Evolutionary conservation across 2,797 vertebrate genomes (phyloP), one percentile per base, ranked within the genome.

Genomic region (Lagodon rhomboides): DNA sequence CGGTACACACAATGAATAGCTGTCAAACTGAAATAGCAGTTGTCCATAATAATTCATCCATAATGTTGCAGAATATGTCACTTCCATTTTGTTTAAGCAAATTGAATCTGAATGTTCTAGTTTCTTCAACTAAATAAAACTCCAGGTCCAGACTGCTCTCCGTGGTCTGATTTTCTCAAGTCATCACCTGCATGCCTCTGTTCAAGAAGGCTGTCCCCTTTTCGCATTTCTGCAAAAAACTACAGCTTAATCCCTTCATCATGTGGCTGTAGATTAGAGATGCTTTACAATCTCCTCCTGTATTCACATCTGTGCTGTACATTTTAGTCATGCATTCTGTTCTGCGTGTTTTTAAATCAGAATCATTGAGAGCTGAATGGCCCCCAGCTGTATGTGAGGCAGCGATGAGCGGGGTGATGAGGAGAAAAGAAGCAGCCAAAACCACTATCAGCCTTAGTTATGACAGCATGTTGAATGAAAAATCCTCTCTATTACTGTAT

Each of bases 241-340:
- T 27, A 55, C 77, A 55, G 51, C 60, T 50, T 84, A 85, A 89
- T 77, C 66, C 76, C 81, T 53, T 86, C 85, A 86, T 91, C 76
- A 83, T 75, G 85, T 82, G 79, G 72, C 65, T 83, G 53, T 20
- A 89, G 73, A 88, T 89, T 76, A 79, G 58, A 54, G 20, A 63
- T 50, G 22, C 77, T 80, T 68, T 65, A 47, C 58, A 83, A 60
- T 83, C 70, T 75, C 51, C 56, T 68, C 61, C 30, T 34, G 64
- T 20, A 82, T 72, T 70, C 47, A 60, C 12, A 82, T 84, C 47
- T 80, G 74, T 74, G 71, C 55, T 60, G 34, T 30, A 25, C 54
- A 79, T 76, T 75, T 73, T 23, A 78, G 68, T 84, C 70, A 54
- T 54, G 44, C 20, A 56, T 49, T 65, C 62, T 34, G n/a, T 53